Evolutionary conservation across 2,888 invertebrate species (phyloP).

Genomic region (Drosophila putrida): DNA sequence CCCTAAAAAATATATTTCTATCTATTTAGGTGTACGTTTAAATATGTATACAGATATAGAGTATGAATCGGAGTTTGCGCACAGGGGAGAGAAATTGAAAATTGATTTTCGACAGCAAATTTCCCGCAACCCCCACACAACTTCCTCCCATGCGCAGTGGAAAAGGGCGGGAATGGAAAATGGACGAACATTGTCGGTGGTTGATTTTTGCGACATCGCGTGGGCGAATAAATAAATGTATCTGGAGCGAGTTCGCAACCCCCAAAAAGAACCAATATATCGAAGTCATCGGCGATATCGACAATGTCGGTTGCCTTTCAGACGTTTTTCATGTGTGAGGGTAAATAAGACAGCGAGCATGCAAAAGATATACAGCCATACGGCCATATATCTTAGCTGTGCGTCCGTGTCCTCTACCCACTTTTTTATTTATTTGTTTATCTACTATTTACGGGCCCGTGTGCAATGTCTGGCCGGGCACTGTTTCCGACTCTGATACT

Average conservation of each 20-base stretch:
- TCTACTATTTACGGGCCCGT: conserved; percentile 70
- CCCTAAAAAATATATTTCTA: conserved; percentile 1
- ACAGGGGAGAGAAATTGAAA: conserved; percentile 49
- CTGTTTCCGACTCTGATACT: conserved; percentile 4
- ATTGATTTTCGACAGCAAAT: conserved; percentile 64
- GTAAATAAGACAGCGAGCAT: conserved; percentile 50
- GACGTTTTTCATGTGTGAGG: conserved; percentile 28
- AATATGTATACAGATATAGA: not conserved
- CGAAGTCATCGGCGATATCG: conserved; percentile 42
- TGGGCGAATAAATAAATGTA: conserved; percentile 55
- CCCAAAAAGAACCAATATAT: conserved; percentile 48
- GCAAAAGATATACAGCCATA: conserved; percentile 73
- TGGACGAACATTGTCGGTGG: conserved; percentile 50
- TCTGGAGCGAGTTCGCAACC: conserved; percentile 67
- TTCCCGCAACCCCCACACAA: conserved; percentile 17
- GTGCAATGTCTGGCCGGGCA: conserved; percentile 35
- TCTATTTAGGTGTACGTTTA: not conserved
- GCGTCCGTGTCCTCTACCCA: conserved; percentile 33
- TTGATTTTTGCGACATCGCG: conserved; percentile 57
- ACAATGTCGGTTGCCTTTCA: conserved; percentile 29
- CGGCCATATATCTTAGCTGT: conserved; percentile 71
- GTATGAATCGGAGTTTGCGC: conserved; percentile 62
- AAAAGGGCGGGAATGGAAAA: not conserved
- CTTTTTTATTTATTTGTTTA: conserved; percentile 75
- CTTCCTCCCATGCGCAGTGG: conserved; percentile 46